Evolutionary conservation across 2,113 vertebrate species (phyloP).

Genomic region (Lipophrys pholis): DNA sequence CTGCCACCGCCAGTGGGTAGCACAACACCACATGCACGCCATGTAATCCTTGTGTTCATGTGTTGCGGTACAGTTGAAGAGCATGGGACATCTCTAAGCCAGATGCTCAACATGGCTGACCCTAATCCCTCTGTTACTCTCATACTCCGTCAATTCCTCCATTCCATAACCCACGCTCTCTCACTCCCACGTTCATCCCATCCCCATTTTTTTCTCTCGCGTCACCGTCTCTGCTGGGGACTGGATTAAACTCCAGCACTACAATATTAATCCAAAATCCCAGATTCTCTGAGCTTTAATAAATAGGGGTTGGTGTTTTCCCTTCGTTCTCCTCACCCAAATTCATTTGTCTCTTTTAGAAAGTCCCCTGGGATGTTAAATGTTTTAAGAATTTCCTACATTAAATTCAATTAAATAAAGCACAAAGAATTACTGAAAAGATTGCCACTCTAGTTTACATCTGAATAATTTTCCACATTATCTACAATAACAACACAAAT

Average conservation of each 20-base stretch:
- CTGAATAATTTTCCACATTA: no score
- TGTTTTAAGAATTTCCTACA: background rate
- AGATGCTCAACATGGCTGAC: constrained; percentile 82
- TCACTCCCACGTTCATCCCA: constrained; percentile 12
- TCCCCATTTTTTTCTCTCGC: constrained; percentile 36
- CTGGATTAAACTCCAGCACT: constrained; percentile 66
- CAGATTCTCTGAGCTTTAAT: constrained; percentile 49
- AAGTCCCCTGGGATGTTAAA: background rate
- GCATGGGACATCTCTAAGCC: constrained; percentile 67
- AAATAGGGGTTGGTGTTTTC: constrained; percentile 43
- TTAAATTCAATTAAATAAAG: no score
- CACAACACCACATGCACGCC: constrained; percentile 39
- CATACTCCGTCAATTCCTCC: constrained; percentile 50
- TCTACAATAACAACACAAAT: no score
- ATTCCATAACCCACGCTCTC: constrained; percentile 42
- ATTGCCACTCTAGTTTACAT: no score
- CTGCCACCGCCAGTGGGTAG: constrained; percentile 12
- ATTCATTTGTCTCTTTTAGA: background rate
- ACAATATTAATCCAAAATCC: constrained; percentile 74
- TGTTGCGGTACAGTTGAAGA: constrained; percentile 40
- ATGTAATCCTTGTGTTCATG: constrained; percentile 67
- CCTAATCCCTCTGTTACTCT: constrained; percentile 79
- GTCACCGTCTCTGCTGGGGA: constrained; percentile 46
- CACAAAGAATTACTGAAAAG: no score
- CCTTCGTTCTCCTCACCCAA: background rate